phyloP scores from a whole-genome alignment of 2,888 invertebrate genomes.

The Hetaerina titia region DNA sequence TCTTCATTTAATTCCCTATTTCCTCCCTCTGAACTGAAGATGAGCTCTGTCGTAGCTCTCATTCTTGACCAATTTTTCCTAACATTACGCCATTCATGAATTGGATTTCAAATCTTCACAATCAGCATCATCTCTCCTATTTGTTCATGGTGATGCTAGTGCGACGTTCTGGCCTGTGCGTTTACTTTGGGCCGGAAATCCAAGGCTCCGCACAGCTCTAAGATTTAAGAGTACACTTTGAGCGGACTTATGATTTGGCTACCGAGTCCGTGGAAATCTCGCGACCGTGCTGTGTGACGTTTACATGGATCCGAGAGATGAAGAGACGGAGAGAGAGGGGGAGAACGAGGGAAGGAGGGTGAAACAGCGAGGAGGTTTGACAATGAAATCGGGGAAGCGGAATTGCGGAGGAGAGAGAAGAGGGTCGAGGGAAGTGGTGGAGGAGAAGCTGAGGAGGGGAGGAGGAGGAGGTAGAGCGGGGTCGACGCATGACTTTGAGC shows the following conservation, averaged over 20 bases:
- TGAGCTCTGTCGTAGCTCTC: no score
- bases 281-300: background rate
- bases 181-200: background rate
- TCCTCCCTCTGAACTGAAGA: no score
- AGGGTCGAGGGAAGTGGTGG: background rate
- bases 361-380: background rate
- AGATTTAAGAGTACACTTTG: background rate
- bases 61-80: no score
- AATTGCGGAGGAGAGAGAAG: background rate
- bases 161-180: background rate
- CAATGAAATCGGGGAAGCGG: background rate
- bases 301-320: background rate
- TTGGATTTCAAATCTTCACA: no score
- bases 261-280: background rate
- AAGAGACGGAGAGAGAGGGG: background rate
- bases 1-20: no score
- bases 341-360: background rate
- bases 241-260: background rate
- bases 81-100: no score
- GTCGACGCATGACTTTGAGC: background rate
- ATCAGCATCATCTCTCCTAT: no score
- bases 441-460: constrained; percentile 9
- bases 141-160: no score
- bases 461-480: background rate
- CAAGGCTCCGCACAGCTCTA: background rate